Base-by-base conservation (phyloP, 1,140 invertebrate species). In the Steinernema feltiae region DNA sequence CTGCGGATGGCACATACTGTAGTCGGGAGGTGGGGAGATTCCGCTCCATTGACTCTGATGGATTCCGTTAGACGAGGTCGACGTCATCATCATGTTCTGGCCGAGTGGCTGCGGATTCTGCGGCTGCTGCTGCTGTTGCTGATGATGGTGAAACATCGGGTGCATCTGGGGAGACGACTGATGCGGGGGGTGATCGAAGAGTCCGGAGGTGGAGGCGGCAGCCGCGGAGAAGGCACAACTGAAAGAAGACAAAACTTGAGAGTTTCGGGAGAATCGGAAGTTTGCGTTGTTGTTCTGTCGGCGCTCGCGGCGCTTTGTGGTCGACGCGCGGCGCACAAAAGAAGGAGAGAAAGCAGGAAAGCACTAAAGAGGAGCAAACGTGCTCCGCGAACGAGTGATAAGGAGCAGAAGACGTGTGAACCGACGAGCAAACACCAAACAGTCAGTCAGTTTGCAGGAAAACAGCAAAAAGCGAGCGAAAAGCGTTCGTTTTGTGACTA, bases 381-480 rank as follows among this genome's bases (percentile, higher is more conserved):
- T 63, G 53, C 53, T 63, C 24, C 53, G 24, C 53, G 12, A 63
- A 27, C 7, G 2, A 7, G 35, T 63, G 53, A 63, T 63, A 63
- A 63, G 53, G 24, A 3, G 7, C 35, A 27, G 53, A 15, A 7
- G 53, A 63, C 53, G 53, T 63, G 53, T 27, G 12, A 63, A 63
- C 53, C 53, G 53, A 46, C 41, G 41, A 63, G 53, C 53, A 63
- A 63, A 63, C 53, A 63, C 53, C 53, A 63, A 63, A 63, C 7
- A 63, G 53, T 27, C 7, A 63, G 53, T 27, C 7, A 63, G 2
- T 63, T 63, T 63, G 53, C 53, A 63, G 24, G 24, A 63, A n/a
- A 63, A 27, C 24, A 21, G 24, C 3, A 63, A 63, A 27, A 27
- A 17, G 12, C 24, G 53, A n/a, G n/a, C n/a, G n/a, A n/a, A n/a